Conservation (phyloP, 2,113 vertebrate species). For the Thinocorus orbignyianus region DNA sequence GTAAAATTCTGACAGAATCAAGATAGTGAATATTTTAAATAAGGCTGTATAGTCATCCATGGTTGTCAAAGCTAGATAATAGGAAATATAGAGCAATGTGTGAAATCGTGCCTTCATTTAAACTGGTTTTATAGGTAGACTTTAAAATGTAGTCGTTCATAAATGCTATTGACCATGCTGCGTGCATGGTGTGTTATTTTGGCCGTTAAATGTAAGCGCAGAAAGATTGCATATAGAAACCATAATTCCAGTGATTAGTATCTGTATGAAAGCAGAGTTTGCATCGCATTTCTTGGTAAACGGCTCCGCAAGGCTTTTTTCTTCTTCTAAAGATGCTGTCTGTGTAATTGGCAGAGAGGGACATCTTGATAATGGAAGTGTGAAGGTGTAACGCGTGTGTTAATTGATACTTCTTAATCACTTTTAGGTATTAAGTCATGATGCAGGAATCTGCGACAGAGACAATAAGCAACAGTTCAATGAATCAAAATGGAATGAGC, state of each 20-base stretch:
- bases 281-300: constrained; percentile 93
- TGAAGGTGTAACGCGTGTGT: constrained; percentile 89
- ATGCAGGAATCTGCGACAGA: constrained; percentile 99
- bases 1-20: constrained; percentile 89
- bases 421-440: constrained; percentile 99
- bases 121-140: constrained; percentile 81
- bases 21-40: constrained; percentile 90
- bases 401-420: constrained; percentile 99
- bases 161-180: constrained; percentile 78
- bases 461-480: constrained; percentile 99
- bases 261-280: constrained; percentile 78
- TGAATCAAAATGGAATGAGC: constrained; percentile 99
- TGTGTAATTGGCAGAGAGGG: constrained; percentile 97
- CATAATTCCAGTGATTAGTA: constrained; percentile 85
- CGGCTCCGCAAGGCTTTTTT: constrained; percentile 83
- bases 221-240: constrained; percentile 78
- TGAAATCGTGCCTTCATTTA: constrained; percentile 80
- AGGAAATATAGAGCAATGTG: constrained; percentile 79
- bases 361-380: constrained; percentile 94
- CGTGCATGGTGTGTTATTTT: constrained; percentile 72
- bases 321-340: constrained; percentile 77
- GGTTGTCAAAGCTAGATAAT: constrained; percentile 84
- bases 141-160: constrained; percentile 80
- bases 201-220: constrained; percentile 75
- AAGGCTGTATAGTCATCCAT: constrained; percentile 82